Base-by-base conservation (phyloP, 2,888 invertebrate genomes). In the Calephelis perditalis region DNA sequence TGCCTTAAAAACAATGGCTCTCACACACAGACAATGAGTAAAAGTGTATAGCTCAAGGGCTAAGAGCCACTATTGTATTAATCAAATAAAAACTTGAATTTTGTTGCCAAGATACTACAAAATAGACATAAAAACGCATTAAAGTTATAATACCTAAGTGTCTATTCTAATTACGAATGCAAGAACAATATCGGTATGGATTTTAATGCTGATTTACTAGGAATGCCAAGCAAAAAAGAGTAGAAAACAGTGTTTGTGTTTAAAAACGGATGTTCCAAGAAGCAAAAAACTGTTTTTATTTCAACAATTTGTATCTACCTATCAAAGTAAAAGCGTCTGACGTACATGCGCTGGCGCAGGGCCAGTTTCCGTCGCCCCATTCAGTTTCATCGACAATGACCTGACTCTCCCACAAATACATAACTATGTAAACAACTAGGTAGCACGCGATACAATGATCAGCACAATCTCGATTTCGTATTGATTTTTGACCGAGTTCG, bases 301-400 rank as follows among this genome's bases (percentile, higher is more conserved):
- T 73, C 72, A 75, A 73, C 70, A 73, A 52, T 26, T 26, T 52
- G 52, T 52, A 35, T 35, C 11, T 52, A 52, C 52, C 52, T 49
- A 49, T 49, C 52, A 35, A 77, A 75, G 78, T 74, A 73, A 77
- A 73, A 70, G 70, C 66, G 67, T 63, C 74, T 89, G 89, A 89
- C 89, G 88, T 88, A 89, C 78, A 69, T 65, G 58, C 61, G 15
- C 74, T 89, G 89, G 89, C 79, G n/a, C 4, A 0, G 0, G 15
- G 82, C 89, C 89, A 87, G 81, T 71, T 82, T 83, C 86, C 86
- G 84, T 70, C 75, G 78, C 72, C 73, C 77, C 88, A 88, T 88
- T 88, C 88, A 89, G 81, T 69, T 80, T 74, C 74, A 63, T 83
- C 86, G 85, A 77, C 87, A 88, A 87, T 88, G 89, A 87, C 86